Evolutionary conservation across 2,888 invertebrate genomes (phyloP).

Genomic region (Clitarchus hookeri): DNA sequence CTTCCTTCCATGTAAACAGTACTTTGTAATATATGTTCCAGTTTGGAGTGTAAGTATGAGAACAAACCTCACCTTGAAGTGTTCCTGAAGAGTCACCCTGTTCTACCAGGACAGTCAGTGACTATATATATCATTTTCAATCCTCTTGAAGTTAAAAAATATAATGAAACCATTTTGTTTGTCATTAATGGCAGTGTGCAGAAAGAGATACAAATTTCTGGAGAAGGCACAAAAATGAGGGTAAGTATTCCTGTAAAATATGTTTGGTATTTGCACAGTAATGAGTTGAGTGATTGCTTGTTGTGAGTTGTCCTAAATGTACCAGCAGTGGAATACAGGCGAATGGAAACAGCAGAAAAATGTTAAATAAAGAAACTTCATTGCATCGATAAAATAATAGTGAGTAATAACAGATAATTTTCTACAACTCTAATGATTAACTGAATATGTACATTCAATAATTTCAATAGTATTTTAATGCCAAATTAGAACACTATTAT

Average conservation of each 20-base stretch:
- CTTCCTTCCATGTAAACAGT: neutral
- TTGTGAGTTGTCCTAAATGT: too few relatives aligned
- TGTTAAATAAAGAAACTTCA: too few relatives aligned
- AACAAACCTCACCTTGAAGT: conserved; percentile 60
- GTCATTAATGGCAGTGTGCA: conserved; percentile 59
- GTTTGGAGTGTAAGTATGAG: conserved; percentile 55
- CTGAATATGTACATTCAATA: too few relatives aligned
- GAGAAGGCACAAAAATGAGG: conserved; percentile 57
- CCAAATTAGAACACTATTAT: too few relatives aligned
- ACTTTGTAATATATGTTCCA: conserved; percentile 18
- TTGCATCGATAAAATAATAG: too few relatives aligned
- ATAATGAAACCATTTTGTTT: conserved; percentile 60
- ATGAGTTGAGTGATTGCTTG: too few relatives aligned
- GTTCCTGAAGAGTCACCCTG: conserved; percentile 54
- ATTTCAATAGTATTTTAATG: too few relatives aligned
- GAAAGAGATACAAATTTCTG: conserved; percentile 59
- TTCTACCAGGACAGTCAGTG: conserved; percentile 56
- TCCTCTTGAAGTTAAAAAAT: conserved; percentile 59
- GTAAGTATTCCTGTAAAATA: neutral
- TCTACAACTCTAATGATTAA: too few relatives aligned
- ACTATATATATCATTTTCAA: conserved; percentile 61
- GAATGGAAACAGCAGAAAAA: too few relatives aligned
- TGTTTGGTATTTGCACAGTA: too few relatives aligned
- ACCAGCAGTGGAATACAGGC: too few relatives aligned
- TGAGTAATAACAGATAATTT: too few relatives aligned